Evolutionary conservation across 2,113 vertebrate genomes (phyloP), one percentile per base, ranked within the genome.

Genomic region (Ranitomeya variabilis): DNA sequence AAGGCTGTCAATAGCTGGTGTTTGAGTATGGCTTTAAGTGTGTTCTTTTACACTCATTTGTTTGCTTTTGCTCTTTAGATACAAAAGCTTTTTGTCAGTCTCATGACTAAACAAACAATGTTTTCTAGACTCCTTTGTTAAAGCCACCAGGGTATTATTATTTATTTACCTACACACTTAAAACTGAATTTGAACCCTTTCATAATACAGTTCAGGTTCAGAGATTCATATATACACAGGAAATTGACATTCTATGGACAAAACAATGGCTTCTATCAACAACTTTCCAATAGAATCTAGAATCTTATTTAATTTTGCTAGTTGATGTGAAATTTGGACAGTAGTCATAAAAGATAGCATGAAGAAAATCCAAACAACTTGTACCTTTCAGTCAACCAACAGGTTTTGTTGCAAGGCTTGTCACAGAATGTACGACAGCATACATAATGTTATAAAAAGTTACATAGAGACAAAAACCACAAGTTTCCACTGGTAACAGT

Each of bases 1-100:
- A 94, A 94, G 93, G 92, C 94, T 96, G 71, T 74, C 71, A 45
- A 8, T 93, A 93, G 94, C 94, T 95, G 95, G 94, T 96, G 94
- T 95, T 94, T 95, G 96, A 93, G 93, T 92, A 96, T 95, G 96
- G 94, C 96, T 95, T 96, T 94, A 94, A 95, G 95, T 96, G 95
- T 96, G 94, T 93, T 95, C 94, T 94, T 97, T 95, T 95, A 95
- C 93, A 95, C 96, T 95, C 94, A 96, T 95, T 94, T 95, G 94
- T 97, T 97, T 97, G 95, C 95, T 96, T 94, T 94, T 92, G 93
- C 94, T 95, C 93, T 96, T 94, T 92, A 90, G 89, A 92, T 94
- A 96, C 95, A 96, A 96, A 96, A 93, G 94, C 94, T 94, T 96
- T 80, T 96, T 96, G 95, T 96, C 95, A 94, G 93, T 92, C 94